phyloP scores from a whole-genome alignment of 2,888 invertebrate genomes.

The Tiphia femorata region DNA sequence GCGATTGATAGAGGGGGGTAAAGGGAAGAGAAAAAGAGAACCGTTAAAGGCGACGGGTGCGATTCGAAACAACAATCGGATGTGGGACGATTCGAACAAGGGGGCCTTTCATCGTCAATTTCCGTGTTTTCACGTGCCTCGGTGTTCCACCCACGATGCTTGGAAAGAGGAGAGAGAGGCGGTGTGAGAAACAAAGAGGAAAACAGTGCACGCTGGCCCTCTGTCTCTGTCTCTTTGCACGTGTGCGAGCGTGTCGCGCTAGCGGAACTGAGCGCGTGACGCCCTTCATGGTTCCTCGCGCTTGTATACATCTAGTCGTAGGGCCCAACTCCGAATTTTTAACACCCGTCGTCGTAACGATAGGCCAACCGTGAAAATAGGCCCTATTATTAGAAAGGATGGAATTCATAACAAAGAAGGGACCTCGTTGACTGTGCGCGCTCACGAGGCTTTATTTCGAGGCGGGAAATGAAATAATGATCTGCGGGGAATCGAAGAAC shows the following conservation, averaged over 20 bases:
- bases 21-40: conserved; percentile 10
- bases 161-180: no score
- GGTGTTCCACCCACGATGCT: conserved; percentile 28
- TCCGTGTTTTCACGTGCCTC: conserved; percentile 45
- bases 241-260: conserved; percentile 7
- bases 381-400: conserved; percentile 53
- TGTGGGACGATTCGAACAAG: conserved; percentile 42
- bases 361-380: conserved; percentile 26
- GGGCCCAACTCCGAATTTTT: conserved; percentile 27
- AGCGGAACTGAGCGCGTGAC: conserved; percentile 29
- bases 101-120: conserved; percentile 45
- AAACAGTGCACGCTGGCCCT: no score
- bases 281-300: conserved; percentile 10
- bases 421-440: no score
- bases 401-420: conserved; percentile 53
- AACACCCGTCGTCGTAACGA: conserved; percentile 32
- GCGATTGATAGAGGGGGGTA: background rate
- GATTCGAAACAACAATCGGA: conserved; percentile 42
- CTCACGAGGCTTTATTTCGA: no score
- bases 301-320: conserved; percentile 4
- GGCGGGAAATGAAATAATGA: no score
- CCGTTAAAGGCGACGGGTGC: conserved; percentile 30
- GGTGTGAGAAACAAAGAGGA: no score
- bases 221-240: background rate
- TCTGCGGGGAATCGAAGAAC: no score